Evolutionary conservation across 2,888 invertebrate genomes (phyloP), one percentile per base, ranked within the genome.

Genomic region (Eurytoma californica): DNA sequence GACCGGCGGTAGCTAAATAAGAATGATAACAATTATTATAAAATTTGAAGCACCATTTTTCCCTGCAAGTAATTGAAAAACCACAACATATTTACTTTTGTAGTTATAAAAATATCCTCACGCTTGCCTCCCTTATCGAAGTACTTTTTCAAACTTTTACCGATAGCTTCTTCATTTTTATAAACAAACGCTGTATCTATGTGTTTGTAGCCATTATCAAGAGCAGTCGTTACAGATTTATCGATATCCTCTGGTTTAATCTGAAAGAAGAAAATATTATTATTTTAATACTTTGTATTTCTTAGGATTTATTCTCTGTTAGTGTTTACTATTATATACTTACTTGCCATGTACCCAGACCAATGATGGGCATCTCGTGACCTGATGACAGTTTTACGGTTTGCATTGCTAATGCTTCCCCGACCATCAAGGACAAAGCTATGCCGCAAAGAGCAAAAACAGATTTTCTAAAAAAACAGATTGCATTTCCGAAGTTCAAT

Each of bases 111-210:
- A 77, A 96, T 90, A 72, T 96, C 94, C 84, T 94, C 92, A 78
- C 96, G 91, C 80, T 91, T 92, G 13, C 94, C 92, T 49, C 94
- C 94, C 57, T 92, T 91, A 24, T 91, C 87, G 49, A 95, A 91
- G 93, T 94, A 94, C 85, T 92, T 92, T 83, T 93, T 92, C 72
- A 96, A 89, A 55, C 93, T 94, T 74, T 91, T 91, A 3, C 96
- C 96, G 82, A 96, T 94, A 0, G 93, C 92, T 82, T 94, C 94
- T 89, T 96, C 96, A 84, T 95, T 96, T 82, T 93, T 93, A 86
- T 96, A 96, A 90, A 94, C 94, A 86, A 94, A 94, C 28, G 96
- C 96, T 7, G 95, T 95, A 87, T 96, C 96, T 83, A 94, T 94
- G 83, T 95, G 95, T 82, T 94, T 92, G 86, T 96, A 96, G 30